These are phyloP conservation scores for Astyanax mexicanus DNA, from an alignment of 2,797 vertebrate genomes.

Conservation along the genomic window DNA sequence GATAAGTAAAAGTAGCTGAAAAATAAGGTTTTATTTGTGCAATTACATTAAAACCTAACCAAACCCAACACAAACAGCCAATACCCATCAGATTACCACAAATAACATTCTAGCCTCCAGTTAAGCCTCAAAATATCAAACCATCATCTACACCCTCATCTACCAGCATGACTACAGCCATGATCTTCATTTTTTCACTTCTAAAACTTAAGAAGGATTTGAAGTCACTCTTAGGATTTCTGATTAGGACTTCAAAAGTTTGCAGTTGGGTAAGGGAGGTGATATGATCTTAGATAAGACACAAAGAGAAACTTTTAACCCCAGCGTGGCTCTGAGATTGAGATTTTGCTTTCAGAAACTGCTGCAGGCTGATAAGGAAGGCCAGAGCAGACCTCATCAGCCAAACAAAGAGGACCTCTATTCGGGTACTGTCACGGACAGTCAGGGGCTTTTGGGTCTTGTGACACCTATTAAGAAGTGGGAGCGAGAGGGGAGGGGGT, in stretches of 20 bases:
- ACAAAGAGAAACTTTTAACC: slow-evolving; percentile 22
- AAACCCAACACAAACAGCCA: not conserved
- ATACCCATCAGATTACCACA: not conserved
- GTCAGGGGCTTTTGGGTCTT: slow-evolving; percentile 67
- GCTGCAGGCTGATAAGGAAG: slow-evolving; percentile 10
- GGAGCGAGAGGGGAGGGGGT: slow-evolving; percentile 59
- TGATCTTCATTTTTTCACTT: not conserved
- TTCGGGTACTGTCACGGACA: slow-evolving; percentile 56
- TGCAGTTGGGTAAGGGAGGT: not conserved
- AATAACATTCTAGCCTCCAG: not conserved
- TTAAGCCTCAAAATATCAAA: not conserved
- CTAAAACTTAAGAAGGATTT: not conserved
- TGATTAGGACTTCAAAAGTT: not conserved
- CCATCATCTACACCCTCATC: not conserved
- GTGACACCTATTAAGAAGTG: slow-evolving; percentile 69
- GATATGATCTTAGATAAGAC: not conserved
- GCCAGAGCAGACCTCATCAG: not conserved
- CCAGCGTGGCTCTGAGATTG: not conserved
- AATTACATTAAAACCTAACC: not conserved
- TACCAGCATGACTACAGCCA: not conserved
- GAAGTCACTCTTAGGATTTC: not conserved
- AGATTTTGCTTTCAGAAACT: slow-evolving; percentile 1
- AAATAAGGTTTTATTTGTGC: not conserved
- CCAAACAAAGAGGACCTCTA: slow-evolving; percentile 59
- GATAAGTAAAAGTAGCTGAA: too few species aligned